Percentiles rank a stretch among this genome's conserved stretches.
These are phyloP conservation scores for Hemicrepidius hirtus DNA, from an alignment of 2,888 invertebrate genomes.

Conservation along the genomic window DNA sequence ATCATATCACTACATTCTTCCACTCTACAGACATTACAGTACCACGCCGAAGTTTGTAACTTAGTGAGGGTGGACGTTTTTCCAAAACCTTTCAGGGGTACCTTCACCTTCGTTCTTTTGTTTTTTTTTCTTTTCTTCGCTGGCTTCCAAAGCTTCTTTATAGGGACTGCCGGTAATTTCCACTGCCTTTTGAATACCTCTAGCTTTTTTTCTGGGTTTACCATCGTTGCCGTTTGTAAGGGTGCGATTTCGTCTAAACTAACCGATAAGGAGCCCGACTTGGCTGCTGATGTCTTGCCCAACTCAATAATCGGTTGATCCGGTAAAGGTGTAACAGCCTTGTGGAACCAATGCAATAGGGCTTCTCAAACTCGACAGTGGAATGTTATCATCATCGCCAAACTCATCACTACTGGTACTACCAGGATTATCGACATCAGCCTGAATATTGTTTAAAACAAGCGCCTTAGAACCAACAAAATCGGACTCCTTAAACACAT, in stretches of 20 bases:
- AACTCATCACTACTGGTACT: neutral
- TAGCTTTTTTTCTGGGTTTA: neutral
- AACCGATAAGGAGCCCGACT: neutral
- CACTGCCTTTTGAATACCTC: neutral
- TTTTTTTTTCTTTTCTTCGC: too few species aligned
- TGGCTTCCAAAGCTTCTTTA: too few species aligned
- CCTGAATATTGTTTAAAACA: too few species aligned
- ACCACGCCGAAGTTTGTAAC: too few species aligned
- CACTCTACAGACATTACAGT: neutral
- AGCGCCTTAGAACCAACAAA: neutral
- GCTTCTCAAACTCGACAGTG: too few species aligned
- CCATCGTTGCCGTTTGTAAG: neutral
- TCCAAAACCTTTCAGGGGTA: too few species aligned
- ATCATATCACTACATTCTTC: slow-evolving; percentile 21
- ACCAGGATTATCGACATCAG: neutral
- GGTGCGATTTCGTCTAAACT: neutral
- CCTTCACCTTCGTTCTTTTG: too few species aligned
- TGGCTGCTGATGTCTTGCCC: neutral
- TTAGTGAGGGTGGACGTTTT: too few species aligned
- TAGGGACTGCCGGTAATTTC: neutral
- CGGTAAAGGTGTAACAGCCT: neutral
- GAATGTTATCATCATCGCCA: neutral
- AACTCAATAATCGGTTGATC: neutral
- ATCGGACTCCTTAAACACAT: neutral
- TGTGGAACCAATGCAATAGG: too few species aligned